Base-by-base conservation (phyloP, 2,113 vertebrate species). In the Misgurnus anguillicaudatus region DNA sequence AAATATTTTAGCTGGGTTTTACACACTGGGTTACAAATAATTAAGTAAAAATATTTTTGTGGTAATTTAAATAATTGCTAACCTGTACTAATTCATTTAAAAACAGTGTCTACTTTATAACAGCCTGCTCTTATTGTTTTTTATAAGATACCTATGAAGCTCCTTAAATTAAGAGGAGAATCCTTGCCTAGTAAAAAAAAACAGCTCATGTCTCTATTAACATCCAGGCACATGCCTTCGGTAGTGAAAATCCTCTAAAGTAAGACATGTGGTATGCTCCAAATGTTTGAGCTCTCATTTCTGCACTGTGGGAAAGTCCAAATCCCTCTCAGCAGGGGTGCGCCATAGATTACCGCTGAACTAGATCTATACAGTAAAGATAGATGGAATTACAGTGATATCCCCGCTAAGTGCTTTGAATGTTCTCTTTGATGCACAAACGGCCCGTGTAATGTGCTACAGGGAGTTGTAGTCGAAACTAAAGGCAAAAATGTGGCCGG, bases 331-430 rank as follows among this genome's bases (percentile, higher is more conserved):
- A 85, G 82, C 87, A 85, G 90, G 90, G 85, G 79, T 82, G 66
- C 55, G n/a, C 76, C 80, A 77, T 45, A 38, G 73, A 77, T 84
- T 87, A 77, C 88, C 87, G 79, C 85, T 78, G 24, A 89, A 86
- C 75, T 73, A 72, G 80, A 81, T 87, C 81, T 85, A 87, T 84
- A 81, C 88, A 88, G 87, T 84, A 87, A 89, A 87, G 87, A 88
- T 84, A 74, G 80, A 83, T 48, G 82, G 89, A 86, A 87, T 87
- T 85, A 86, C 86, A 87, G 85, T 88, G 90, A 90, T 88, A 90
- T 87, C 84, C 87, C 83, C 65, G 87, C 88, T 90, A 90, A 90
- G 88, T 87, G 89, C 69, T 81, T 77, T 89, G 89, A 91, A 91
- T 92, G 86, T 85, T 87, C 89, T 85, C 86, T 86, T 87, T 87